These are phyloP conservation scores for Propithecus perrieri DNA, from an alignment of 2,797 vertebrate genomes.

Conservation along the genomic window DNA sequence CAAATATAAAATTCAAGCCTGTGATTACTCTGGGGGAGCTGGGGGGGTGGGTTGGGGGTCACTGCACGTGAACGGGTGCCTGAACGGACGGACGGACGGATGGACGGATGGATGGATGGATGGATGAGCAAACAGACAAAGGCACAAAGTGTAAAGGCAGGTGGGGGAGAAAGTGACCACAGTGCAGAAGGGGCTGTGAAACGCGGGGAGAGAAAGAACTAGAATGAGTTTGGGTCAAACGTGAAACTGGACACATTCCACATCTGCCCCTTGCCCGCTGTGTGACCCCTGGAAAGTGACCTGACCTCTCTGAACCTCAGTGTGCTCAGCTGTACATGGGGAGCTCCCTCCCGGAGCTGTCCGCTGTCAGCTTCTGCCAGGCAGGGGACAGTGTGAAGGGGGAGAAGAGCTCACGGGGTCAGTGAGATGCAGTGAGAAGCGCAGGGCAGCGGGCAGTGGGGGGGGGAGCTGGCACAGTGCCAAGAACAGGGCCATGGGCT, in stretches of 20 bases:
- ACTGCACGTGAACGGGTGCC: too few relatives aligned
- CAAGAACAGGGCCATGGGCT: accelerated
- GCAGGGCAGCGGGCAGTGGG: not conserved
- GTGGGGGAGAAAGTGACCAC: not conserved
- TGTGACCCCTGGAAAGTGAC: not conserved
- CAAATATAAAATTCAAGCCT: not conserved
- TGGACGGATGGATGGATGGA: too few relatives aligned
- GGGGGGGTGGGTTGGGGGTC: too few relatives aligned
- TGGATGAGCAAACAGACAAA: not conserved
- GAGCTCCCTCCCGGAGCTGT: not conserved
- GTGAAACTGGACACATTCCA: not conserved
- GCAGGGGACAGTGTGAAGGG: accelerated
- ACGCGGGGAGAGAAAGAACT: not conserved
- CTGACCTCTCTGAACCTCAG: not conserved
- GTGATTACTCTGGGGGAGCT: too few relatives aligned
- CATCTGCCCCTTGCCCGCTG: not conserved
- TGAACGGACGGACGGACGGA: not conserved
- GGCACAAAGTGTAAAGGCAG: not conserved
- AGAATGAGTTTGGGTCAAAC: not conserved
- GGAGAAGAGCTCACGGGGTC: not conserved
- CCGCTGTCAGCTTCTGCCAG: accelerated
- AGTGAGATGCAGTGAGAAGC: not conserved
- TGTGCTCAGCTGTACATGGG: not conserved
- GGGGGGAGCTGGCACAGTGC: too few relatives aligned
- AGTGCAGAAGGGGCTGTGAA: not conserved